phyloP scores from a whole-genome alignment of 2,888 invertebrate genomes.

The Ptilodon capucinus region DNA sequence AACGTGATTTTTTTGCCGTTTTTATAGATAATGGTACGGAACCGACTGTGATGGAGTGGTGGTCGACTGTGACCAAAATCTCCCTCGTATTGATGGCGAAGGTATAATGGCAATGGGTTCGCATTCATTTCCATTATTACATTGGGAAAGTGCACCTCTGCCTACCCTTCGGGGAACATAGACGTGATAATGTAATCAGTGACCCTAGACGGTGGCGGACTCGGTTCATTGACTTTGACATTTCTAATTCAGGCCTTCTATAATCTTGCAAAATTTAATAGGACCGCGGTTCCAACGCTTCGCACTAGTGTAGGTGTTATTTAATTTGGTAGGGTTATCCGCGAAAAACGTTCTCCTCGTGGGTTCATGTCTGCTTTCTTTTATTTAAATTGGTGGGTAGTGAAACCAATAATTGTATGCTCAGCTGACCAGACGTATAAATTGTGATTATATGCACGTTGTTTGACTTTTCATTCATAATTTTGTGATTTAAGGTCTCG shows the following conservation, averaged over 20 bases:
- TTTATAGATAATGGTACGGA: too few species aligned
- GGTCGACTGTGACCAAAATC: too few species aligned
- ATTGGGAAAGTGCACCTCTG: too few species aligned
- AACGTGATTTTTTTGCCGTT: too few species aligned
- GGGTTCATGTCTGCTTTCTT: conserved; percentile 51
- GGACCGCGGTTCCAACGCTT: conserved; percentile 11
- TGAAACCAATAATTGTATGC: conserved; percentile 50
- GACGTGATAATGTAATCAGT: conserved; percentile 32
- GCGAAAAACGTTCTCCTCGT: conserved; percentile 38
- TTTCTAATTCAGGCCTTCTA: conserved; percentile 50
- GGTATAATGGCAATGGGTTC: too few species aligned
- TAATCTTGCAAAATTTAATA: conserved; percentile 29
- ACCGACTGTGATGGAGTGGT: too few species aligned
- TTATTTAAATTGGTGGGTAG: conserved; percentile 54
- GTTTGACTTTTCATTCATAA: conserved; percentile 18
- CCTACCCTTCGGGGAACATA: conserved; percentile 26
- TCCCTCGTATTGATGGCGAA: too few species aligned
- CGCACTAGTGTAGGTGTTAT: conserved; percentile 18
- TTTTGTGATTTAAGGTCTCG: too few species aligned
- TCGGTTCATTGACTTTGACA: conserved; percentile 58
- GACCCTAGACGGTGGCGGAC: conserved; percentile 34
- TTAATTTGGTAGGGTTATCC: conserved; percentile 30
- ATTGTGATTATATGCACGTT: conserved; percentile 29
- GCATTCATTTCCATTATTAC: too few species aligned
- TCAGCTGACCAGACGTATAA: conserved; percentile 45